A percentile compares a stretch with the other conserved stretches of the same genome.
These are phyloP conservation scores for Sphaerophoria rueppellii DNA, from an alignment of 2,888 invertebrate species.

Conservation along the genomic window DNA sequence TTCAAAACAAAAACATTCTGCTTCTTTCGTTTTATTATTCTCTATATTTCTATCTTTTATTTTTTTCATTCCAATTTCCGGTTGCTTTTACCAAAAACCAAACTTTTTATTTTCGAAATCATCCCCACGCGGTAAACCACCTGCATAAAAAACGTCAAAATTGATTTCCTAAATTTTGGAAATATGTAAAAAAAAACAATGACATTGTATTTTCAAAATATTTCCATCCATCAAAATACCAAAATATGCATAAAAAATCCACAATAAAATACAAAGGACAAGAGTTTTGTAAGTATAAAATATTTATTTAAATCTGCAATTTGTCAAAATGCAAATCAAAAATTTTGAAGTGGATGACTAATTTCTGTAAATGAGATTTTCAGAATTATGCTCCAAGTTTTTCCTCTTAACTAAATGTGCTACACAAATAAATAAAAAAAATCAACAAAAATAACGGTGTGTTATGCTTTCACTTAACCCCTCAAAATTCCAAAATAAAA, in stretches of 20 bases:
- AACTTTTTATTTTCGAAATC: constrained; percentile 69
- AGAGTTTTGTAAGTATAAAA: constrained; percentile 72
- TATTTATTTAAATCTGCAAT: constrained; percentile 56
- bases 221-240: constrained; percentile 55
- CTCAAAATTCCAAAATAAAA: constrained; percentile 23
- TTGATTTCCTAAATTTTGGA: constrained; percentile 65
- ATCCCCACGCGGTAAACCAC: constrained; percentile 68
- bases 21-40: constrained; percentile 63
- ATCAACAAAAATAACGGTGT: constrained; percentile 23
- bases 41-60: constrained; percentile 58
- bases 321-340: constrained; percentile 14
- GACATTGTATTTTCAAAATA: constrained; percentile 67
- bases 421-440: constrained; percentile 31
- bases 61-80: constrained; percentile 73
- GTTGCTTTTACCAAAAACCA: constrained; percentile 74
- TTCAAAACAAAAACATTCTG: constrained; percentile 16
- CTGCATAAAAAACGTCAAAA: constrained; percentile 67
- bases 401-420: constrained; percentile 51
- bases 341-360: constrained; percentile 67
- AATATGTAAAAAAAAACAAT: constrained; percentile 52
- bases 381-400: constrained; percentile 55
- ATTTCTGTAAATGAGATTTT: constrained; percentile 65
- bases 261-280: constrained; percentile 66
- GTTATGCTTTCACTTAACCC: constrained; percentile 62
- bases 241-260: constrained; percentile 44